Base-by-base conservation (phyloP, 2,113 vertebrate genomes). In the Apistogramma diplotaenia region DNA sequence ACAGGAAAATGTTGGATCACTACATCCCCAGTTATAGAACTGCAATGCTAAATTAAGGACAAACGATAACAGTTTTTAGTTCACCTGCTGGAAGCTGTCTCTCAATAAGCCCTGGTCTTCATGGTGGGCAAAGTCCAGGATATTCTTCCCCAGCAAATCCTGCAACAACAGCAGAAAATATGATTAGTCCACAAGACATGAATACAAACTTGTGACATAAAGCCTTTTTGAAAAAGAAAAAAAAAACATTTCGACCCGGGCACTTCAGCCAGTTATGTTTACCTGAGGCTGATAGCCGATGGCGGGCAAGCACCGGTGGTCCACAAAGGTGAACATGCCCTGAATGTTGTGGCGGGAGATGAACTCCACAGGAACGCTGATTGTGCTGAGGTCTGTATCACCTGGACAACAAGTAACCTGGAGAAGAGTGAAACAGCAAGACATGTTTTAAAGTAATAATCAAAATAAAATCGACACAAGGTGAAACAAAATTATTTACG, bases 241-340 rank as follows among this genome's bases (percentile, higher is more conserved):
- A n/a, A n/a, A n/a, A n/a, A n/a, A n/a, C n/a, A n/a, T n/a, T n/a
- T n/a, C n/a, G n/a, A 15, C 49, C 7, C 2, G 16, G 35, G 65
- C 8, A 49, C 58, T n/a, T 29, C 6, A 23, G 21, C 23, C 31
- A n/a, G 79, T 5, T 55, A 21, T 57, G 33, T 43, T 62, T 82
- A 99, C 98, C 97, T 99, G 97, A 0, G 98, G 97, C 89, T 99
- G 97, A 93, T 97, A 99, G 77, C 97, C 97, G 0, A 99, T 94
- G 0, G 97, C 98, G 2, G 96, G 95, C 82, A 97, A 81, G 11
- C 97, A 99, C 23, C 98, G 97, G 81, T 99, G 98, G 85, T 99
- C 98, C 18, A 99, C 96, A 43, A 99, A 99, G 53, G 97, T 99
- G 92, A 99, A 99, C 10, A 96, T 81, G 0, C 98, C 96, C 1